phyloP scores from a whole-genome alignment of 2,113 vertebrate genomes.

The Chaetorhynchus papuensis region DNA sequence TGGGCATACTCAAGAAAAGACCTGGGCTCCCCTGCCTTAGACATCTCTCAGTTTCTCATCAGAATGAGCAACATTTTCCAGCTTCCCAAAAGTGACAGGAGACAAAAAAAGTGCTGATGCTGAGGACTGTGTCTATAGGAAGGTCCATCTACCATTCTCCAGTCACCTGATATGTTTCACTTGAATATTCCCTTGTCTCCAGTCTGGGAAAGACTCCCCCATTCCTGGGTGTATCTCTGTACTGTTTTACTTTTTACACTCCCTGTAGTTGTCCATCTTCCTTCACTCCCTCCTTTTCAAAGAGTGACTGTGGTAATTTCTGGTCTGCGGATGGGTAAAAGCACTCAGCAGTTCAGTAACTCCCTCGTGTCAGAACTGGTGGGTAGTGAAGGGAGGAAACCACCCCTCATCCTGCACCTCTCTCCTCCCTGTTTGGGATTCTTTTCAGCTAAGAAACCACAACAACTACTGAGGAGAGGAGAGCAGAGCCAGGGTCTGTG shows the following conservation, averaged over 20 bases:
- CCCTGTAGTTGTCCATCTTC: not conserved
- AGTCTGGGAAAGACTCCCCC: not conserved
- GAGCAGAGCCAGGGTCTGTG: not conserved
- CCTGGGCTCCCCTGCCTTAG: not conserved
- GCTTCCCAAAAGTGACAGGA: not conserved
- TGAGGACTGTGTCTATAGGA: not conserved
- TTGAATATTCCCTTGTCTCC: not conserved
- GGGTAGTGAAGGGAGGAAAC: not conserved
- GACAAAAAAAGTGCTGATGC: not conserved
- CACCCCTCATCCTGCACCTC: not conserved
- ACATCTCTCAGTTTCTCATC: not conserved
- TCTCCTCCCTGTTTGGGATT: not conserved
- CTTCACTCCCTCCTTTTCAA: not conserved
- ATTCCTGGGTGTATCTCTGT: not conserved
- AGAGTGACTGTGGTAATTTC: not conserved
- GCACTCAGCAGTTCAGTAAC: not conserved
- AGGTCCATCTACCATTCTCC: not conserved
- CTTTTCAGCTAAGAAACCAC: not conserved
- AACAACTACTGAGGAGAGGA: fast-evolving
- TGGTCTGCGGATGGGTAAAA: not conserved
- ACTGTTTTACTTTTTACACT: not conserved
- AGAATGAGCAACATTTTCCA: not conserved
- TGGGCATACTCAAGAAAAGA: not conserved
- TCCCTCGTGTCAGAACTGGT: not conserved
- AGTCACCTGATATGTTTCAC: not conserved